Evolutionary conservation across 2,797 vertebrate species (phyloP).

Genomic region (Myripristis jacobus): DNA sequence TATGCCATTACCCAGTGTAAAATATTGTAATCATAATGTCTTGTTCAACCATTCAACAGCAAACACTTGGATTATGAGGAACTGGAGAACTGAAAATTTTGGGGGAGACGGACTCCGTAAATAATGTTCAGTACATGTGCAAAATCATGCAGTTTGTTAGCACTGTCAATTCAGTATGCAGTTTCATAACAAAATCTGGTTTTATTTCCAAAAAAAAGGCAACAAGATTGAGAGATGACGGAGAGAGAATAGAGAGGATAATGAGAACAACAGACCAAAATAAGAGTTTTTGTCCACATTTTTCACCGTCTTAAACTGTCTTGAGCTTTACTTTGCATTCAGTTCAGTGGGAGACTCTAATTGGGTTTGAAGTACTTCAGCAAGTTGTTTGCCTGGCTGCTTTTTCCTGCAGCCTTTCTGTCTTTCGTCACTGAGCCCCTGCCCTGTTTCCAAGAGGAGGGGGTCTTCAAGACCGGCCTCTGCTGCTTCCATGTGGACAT

Average conservation of each 20-base stretch:
- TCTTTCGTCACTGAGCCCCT: conserved; percentile 63
- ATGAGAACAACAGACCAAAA: background rate
- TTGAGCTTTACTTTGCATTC: no score
- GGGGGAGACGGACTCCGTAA: background rate
- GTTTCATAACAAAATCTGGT: no score
- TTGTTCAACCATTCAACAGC: background rate
- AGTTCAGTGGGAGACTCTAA: conserved; percentile 30
- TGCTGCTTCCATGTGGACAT: conserved; percentile 86
- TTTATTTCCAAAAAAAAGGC: background rate
- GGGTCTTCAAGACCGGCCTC: conserved; percentile 67
- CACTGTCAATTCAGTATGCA: no score
- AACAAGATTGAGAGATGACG: no score
- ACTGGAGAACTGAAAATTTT: background rate
- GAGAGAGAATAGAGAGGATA: no score
- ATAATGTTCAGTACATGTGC: background rate
- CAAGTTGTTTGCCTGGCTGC: conserved; percentile 78
- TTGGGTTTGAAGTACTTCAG: conserved; percentile 87
- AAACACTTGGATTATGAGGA: background rate
- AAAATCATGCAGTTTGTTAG: background rate
- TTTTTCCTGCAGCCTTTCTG: conserved; percentile 60
- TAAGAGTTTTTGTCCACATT: background rate
- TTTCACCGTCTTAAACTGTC: background rate
- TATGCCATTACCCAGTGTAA: background rate
- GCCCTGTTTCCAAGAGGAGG: conserved; percentile 57
- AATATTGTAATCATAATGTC: background rate